Percentiles rank a stretch among this genome's conserved stretches.
phyloP scores from a whole-genome alignment of 1,140 invertebrate species.

The Sminthurides bifidus region DNA sequence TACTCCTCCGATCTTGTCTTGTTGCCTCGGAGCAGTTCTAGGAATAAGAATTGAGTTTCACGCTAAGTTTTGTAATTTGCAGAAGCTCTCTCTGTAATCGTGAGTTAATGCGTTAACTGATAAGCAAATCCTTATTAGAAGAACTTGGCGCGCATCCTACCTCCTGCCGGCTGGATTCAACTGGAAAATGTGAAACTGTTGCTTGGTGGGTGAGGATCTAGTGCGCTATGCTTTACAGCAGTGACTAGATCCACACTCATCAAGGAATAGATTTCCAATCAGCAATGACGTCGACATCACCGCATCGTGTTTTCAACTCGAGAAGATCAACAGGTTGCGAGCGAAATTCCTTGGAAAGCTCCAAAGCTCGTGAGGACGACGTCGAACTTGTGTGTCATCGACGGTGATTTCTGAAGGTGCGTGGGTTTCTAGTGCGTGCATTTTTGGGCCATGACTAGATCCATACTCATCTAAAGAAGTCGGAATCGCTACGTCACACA shows the following conservation, averaged over 20 bases:
- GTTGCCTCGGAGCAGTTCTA: too few relatives aligned
- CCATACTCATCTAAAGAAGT: conserved; percentile 35
- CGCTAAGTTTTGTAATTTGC: too few relatives aligned
- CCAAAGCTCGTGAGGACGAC: too few relatives aligned
- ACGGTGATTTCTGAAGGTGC: conserved; percentile 32
- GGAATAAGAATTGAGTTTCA: too few relatives aligned
- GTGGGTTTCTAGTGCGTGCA: conserved; percentile 34
- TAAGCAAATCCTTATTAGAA: too few relatives aligned
- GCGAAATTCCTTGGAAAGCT: neutral
- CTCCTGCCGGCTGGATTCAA: too few relatives aligned
- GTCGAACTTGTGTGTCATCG: conserved; percentile 15
- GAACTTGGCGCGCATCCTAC: too few relatives aligned
- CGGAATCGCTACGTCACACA: conserved; percentile 17
- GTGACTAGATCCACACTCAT: conserved; percentile 79
- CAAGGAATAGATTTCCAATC: conserved; percentile 37
- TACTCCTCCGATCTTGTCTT: too few relatives aligned
- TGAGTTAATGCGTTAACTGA: too few relatives aligned
- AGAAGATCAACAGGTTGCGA: neutral
- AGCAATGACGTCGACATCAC: neutral
- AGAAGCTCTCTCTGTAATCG: too few relatives aligned
- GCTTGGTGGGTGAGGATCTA: conserved; percentile 59
- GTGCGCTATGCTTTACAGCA: conserved; percentile 44
- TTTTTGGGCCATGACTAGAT: conserved; percentile 32
- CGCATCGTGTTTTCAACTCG: neutral
- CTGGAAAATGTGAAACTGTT: too few relatives aligned